Base-by-base conservation (phyloP, 2,113 vertebrate genomes). In the Stomatorhinus ivindoensis region DNA sequence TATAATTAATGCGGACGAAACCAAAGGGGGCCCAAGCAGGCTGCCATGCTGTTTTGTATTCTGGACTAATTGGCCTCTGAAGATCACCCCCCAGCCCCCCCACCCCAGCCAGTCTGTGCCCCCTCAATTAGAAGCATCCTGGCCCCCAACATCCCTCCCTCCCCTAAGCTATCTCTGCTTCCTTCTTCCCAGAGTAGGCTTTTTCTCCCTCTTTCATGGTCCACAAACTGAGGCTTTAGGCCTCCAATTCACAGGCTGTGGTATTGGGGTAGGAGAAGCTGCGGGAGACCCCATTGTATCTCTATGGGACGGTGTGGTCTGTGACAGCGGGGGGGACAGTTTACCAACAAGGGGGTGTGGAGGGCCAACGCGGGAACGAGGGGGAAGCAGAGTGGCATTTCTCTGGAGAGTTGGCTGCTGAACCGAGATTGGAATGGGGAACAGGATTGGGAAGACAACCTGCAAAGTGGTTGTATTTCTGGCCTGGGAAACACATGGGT, bases 21-120 rank as follows among this genome's bases (percentile, higher is more conserved):
- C 90, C 80, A 92, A 92, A 93, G 91, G 92, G 93, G 93, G 93
- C 92, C 92, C 89, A 93, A 94, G 94, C 94, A 95, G 95, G 95
- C 95, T 95, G 95, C 92, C 44, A 90, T 47, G 35, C 94, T 96
- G 93, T 92, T 95, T 95, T 95, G 94, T 95, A 94, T 96, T 95
- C 94, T 94, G 93, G 91, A 94, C 94, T 96, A 96, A 96, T 95
- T 96, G 95, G 95, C 95, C 95, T 95, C 95, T 93, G 93, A 95
- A 95, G 95, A 95, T 94, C 83, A 27, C 92, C 92, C 91, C 90
- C 35, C 69, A 51, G 50, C 61, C 90, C 89, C 39, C 92, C 15
- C 91, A 92, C 91, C 92, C 91, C 92, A 46, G n/a, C 48, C 42
- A 90, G 92, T 92, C 92, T 91, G 91, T 90, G 91, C 93, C 90